A percentile compares a stretch with the other conserved stretches of the same genome.
phyloP scores from a whole-genome alignment of 2,797 vertebrate species.

The Cyclura pinguis region DNA sequence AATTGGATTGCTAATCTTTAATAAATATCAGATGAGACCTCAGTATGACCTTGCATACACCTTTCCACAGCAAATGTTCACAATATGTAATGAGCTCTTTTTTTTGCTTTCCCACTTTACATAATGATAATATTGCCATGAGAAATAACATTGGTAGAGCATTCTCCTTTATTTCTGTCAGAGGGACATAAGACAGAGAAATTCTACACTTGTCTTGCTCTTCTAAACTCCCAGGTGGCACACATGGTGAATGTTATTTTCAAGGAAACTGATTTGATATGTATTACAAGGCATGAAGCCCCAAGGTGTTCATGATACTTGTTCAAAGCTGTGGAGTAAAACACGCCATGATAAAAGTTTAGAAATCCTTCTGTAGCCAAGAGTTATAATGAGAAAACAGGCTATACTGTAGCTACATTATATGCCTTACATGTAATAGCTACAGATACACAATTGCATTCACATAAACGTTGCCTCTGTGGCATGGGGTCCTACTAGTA shows the following conservation, averaged over 20 bases:
- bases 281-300: conserved; percentile 40
- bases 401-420: no score
- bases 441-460: background rate
- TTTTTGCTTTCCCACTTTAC: conserved; percentile 60
- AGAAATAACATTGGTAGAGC: conserved; percentile 51
- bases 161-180: conserved; percentile 60
- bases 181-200: conserved; percentile 57
- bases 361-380: conserved; percentile 18
- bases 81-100: conserved; percentile 64
- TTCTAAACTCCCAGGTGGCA: conserved; percentile 62
- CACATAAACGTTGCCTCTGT: background rate
- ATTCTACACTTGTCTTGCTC: conserved; percentile 51
- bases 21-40: conserved; percentile 69
- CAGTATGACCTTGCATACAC: conserved; percentile 56
- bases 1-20: conserved; percentile 69
- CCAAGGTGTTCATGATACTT: conserved; percentile 45
- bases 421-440: background rate
- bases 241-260: conserved; percentile 61
- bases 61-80: conserved; percentile 57
- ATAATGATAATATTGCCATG: conserved; percentile 38
- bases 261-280: conserved; percentile 63
- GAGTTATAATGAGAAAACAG: background rate
- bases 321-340: conserved; percentile 41
- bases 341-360: background rate
- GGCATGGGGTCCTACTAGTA: no score